phyloP scores from a whole-genome alignment of 2,113 vertebrate species.

The Apistogramma diplotaenia region DNA sequence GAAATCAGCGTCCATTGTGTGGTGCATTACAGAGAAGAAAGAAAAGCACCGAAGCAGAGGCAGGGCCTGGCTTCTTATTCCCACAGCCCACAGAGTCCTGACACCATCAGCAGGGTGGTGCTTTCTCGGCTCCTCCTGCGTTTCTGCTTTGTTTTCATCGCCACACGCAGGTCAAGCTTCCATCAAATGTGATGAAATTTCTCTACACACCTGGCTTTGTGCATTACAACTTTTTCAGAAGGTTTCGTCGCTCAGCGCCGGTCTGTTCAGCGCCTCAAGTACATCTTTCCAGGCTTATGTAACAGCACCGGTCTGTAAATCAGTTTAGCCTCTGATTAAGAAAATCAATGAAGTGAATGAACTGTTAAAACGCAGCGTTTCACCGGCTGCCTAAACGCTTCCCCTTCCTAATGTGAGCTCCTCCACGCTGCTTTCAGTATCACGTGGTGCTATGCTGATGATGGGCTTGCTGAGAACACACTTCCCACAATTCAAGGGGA shows the following conservation, averaged over 20 bases:
- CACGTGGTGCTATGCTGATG: not conserved
- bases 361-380: slow-evolving; percentile 22
- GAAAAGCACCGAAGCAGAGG: not conserved
- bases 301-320: slow-evolving; percentile 3
- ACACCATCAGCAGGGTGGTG: not conserved
- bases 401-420: slow-evolving; percentile 16
- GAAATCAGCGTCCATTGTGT: slow-evolving; percentile 7
- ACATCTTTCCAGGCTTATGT: not conserved
- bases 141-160: not conserved
- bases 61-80: not conserved
- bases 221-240: not conserved
- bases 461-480: not conserved
- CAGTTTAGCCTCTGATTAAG: slow-evolving; percentile 47
- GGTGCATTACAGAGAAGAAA: not conserved
- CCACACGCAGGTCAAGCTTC: not conserved
- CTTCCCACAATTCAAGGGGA: slow-evolving; percentile 1
- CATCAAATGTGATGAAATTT: slow-evolving; percentile 9
- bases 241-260: not conserved
- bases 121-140: not conserved
- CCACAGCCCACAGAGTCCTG: slow-evolving; percentile 9
- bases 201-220: not conserved
- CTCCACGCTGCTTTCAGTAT: not conserved
- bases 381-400: slow-evolving; percentile 1
- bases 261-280: not conserved
- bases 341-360: slow-evolving; percentile 45